A percentile compares a stretch with the other conserved stretches of the same genome.
phyloP scores from a whole-genome alignment of 2,797 vertebrate species.

The Leptatherina wallacei region DNA sequence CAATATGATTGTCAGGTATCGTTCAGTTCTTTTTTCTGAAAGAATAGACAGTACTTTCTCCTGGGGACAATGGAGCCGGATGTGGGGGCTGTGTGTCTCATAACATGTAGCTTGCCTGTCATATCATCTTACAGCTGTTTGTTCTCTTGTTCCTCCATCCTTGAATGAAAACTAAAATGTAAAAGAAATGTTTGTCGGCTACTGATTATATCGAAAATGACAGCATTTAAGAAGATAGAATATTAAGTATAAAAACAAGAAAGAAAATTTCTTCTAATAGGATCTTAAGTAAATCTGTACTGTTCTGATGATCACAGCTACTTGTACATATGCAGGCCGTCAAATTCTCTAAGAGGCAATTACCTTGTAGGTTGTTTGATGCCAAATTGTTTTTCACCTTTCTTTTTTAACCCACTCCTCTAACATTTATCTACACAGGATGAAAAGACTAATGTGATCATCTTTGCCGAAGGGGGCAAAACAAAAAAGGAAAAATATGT shows the following conservation, averaged over 20 bases:
- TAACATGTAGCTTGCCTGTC: background rate
- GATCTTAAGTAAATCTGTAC: conserved; percentile 25
- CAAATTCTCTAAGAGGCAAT: conserved; percentile 51
- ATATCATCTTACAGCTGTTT: conserved; percentile 3
- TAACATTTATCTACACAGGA: too few species aligned
- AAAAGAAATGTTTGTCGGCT: background rate
- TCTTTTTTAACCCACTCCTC: background rate
- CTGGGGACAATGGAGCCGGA: background rate
- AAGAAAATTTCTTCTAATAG: conserved; percentile 19
- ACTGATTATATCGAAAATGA: conserved; percentile 1
- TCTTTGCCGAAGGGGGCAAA: conserved; percentile 50
- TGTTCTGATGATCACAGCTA: conserved; percentile 35
- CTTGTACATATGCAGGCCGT: conserved; percentile 49
- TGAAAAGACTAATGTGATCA: conserved; percentile 53
- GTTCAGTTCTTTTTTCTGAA: background rate
- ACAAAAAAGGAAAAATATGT: background rate
- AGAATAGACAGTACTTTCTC: background rate
- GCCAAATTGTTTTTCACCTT: conserved; percentile 47
- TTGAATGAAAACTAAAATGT: background rate
- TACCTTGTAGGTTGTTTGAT: conserved; percentile 51
- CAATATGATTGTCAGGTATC: conserved; percentile 23
- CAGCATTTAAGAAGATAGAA: background rate
- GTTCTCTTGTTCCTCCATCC: background rate
- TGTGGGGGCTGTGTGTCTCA: background rate
- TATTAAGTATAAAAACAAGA: background rate